These are phyloP conservation scores for Apolygus lucorum DNA, from an alignment of 1,140 invertebrate genomes.

Conservation along the genomic window DNA sequence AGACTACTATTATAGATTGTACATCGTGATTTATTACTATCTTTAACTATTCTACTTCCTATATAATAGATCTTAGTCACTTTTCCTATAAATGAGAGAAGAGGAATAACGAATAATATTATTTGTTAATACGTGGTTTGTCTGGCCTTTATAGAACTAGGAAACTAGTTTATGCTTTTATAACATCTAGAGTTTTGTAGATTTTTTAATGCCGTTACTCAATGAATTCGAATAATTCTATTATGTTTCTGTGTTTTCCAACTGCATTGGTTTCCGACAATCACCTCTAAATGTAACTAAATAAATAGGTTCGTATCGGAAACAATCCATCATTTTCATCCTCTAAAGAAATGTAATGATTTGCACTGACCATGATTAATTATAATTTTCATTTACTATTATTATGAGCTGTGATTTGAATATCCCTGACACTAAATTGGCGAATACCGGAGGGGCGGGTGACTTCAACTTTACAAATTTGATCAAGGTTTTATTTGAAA, in stretches of 20 bases:
- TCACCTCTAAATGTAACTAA: no score
- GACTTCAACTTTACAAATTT: no score
- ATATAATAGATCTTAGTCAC: slow-evolving; percentile 13
- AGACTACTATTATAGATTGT: slow-evolving; percentile 1
- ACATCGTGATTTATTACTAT: slow-evolving; percentile 12
- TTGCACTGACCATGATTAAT: no score
- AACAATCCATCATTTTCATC: no score
- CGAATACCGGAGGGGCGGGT: no score
- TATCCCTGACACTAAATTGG: no score
- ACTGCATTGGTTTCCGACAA: background rate
- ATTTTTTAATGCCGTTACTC: background rate
- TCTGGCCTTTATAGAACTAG: slow-evolving; percentile 13
- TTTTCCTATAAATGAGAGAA: slow-evolving; percentile 2
- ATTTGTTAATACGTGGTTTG: slow-evolving; percentile 1
- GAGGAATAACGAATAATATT: background rate
- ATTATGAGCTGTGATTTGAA: no score
- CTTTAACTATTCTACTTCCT: no score
- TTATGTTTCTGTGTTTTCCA: background rate
- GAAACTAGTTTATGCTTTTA: slow-evolving; percentile 18
- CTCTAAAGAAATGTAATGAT: no score
- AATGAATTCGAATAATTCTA: background rate
- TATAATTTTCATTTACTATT: no score
- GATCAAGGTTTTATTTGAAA: no score
- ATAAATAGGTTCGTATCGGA: no score
- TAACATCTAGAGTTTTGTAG: slow-evolving; percentile 8